Evolutionary conservation across 2,797 vertebrate species (phyloP).

Genomic region (Mionectes olivaceus): DNA sequence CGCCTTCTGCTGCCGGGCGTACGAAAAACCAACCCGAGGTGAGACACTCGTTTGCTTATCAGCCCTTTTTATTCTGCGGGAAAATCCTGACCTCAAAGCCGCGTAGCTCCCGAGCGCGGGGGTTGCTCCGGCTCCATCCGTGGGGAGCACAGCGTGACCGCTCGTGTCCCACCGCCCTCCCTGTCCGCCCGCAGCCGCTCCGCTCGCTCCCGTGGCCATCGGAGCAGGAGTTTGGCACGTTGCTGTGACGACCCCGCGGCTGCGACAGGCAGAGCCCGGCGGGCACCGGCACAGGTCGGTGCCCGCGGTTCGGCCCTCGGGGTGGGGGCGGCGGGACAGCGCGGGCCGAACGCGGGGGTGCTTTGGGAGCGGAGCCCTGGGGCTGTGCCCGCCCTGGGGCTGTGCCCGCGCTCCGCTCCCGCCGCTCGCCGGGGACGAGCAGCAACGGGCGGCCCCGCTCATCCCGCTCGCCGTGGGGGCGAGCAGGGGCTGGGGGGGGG

Average conservation of each 20-base stretch:
- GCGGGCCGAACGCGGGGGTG: rapidly evolving
- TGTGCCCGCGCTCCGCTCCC: rapidly evolving
- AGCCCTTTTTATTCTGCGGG: background rate
- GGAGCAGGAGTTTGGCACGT: conserved; percentile 2
- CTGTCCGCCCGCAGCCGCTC: rapidly evolving
- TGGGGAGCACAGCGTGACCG: rapidly evolving
- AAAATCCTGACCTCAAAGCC: background rate
- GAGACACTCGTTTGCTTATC: background rate
- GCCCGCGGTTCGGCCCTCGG: rapidly evolving
- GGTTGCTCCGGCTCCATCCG: rapidly evolving
- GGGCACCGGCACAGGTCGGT: background rate
- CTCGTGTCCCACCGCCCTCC: background rate
- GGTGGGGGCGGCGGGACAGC: no score
- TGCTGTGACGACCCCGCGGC: conserved; percentile 14
- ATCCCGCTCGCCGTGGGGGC: rapidly evolving
- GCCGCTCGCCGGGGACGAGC: background rate
- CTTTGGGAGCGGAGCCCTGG: background rate
- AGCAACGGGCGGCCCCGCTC: no score
- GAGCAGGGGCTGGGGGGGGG: background rate
- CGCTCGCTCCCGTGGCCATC: background rate
- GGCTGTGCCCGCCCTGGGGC: background rate
- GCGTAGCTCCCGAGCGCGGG: rapidly evolving
- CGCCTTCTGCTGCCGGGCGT: background rate
- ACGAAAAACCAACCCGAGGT: background rate
- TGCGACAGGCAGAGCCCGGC: background rate